Percentiles rank a stretch among this genome's conserved stretches.
phyloP scores from a whole-genome alignment of 2,113 vertebrate species.

The Pelobates fuscus region DNA sequence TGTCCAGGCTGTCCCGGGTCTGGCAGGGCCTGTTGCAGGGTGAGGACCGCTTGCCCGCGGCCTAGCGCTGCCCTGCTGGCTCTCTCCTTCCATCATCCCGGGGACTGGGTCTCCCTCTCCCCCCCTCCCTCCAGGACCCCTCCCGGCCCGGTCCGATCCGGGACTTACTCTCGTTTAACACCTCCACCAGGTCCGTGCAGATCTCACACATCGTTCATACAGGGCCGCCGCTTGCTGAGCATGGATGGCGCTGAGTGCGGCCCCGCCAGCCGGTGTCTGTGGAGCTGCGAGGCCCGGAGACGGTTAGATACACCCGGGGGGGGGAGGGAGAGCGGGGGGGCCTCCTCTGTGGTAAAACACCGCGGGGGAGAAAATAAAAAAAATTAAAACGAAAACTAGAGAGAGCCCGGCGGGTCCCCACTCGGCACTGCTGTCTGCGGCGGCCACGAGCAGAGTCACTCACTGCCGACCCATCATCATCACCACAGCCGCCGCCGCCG shows the following conservation, averaged over 20 bases:
- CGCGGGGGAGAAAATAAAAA: slow-evolving; percentile 55
- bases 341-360: slow-evolving; percentile 59
- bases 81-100: neutral
- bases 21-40: neutral
- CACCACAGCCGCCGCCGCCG: slow-evolving; percentile 54
- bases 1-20: neutral
- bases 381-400: slow-evolving; percentile 21
- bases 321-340: slow-evolving; percentile 64
- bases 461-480: slow-evolving; percentile 61
- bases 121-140: neutral
- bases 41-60: neutral
- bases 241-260: slow-evolving; percentile 63
- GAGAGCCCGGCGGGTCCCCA: slow-evolving; percentile 47
- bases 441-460: slow-evolving; percentile 62
- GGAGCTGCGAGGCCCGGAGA: slow-evolving; percentile 68
- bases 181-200: slow-evolving; percentile 98
- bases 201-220: slow-evolving; percentile 98
- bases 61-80: slow-evolving; percentile 8
- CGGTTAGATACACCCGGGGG: slow-evolving; percentile 66
- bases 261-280: slow-evolving; percentile 67
- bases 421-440: slow-evolving; percentile 55
- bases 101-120: neutral
- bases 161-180: slow-evolving; percentile 97
- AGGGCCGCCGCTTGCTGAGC: slow-evolving; percentile 75
- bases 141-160: slow-evolving; percentile 13